Evolutionary conservation across 2,797 vertebrate genomes (phyloP), one percentile per base, ranked within the genome.

Genomic region (Helostoma temminkii): DNA sequence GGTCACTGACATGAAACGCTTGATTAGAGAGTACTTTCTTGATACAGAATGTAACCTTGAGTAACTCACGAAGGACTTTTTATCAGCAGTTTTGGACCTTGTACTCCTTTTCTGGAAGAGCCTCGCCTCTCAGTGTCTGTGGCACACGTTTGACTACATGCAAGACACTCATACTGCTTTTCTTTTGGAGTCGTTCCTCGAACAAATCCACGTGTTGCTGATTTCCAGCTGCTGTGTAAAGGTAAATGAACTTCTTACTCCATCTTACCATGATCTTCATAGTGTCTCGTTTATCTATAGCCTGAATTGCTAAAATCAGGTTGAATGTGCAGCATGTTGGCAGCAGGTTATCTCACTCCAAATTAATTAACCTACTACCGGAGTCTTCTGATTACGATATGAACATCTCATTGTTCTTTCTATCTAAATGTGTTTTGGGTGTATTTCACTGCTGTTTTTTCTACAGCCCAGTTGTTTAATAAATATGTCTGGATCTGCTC

Each of bases 1-100:
- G 15, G 21, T 22, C 18, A 18, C 32, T 12, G 11, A 28, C 10
- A 21, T 1, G 36, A 3, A 9, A 36, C 16, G 9, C 15, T 39
- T 57, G 30, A 25, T 9, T 9, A 9, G 28, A 60, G 34, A 59
- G 47, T 26, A 24, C 28, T 45, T 24, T 39, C 36, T 53, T 14
- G 46, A 73, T 67, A 46, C 55, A 65, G 62, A 53, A 55, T 76
- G 57, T 77, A 78, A 88, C 80, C 78, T 89, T 89, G 80, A 82
- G 73, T 88, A 28, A 57, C 55, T 88, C 65, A 30, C 61, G 70
- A 66, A 62, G 62, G 18, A 41, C 9, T 6, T 61, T 81, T 93
- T 94, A 93, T 95, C 93, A 90, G 84, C 63, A 32, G 74, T 24
- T 59, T 61, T 89, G 91, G 81, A 94, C 93, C 78, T 94, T 94